phyloP scores from a whole-genome alignment of 1,140 invertebrate species.

The Panagrolaimus sp. region DNA sequence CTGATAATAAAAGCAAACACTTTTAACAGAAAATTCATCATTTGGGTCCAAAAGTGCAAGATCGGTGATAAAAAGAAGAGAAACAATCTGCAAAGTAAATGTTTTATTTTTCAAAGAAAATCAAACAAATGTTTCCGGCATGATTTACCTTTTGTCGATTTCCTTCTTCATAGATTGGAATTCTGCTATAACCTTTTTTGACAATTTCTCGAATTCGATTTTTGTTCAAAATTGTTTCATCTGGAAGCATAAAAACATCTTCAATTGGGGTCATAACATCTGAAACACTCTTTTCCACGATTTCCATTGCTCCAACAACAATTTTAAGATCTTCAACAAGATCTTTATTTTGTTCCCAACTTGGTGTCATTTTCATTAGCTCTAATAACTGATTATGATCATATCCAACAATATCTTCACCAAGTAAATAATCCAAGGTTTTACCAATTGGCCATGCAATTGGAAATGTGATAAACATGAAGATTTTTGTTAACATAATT shows the following conservation, averaged over 20 bases:
- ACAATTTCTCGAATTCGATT: constrained; percentile 87
- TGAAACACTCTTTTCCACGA: constrained; percentile 61
- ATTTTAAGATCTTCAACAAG: constrained; percentile 63
- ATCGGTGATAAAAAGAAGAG: constrained; percentile 93
- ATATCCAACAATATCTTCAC: constrained; percentile 83
- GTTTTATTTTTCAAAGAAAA: too few species aligned
- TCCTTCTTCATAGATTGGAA: constrained; percentile 73
- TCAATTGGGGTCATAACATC: constrained; percentile 64
- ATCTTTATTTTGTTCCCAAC: constrained; percentile 42
- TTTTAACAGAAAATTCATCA: constrained; percentile 79
- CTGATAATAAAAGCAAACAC: constrained; percentile 89
- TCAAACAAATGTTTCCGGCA: too few species aligned
- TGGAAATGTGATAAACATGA: constrained; percentile 88
- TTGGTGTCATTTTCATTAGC: constrained; percentile 72
- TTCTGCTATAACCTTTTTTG: constrained; percentile 82
- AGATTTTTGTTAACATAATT: constrained; percentile 79
- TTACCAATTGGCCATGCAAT: constrained; percentile 86
- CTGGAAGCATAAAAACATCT: constrained; percentile 64
- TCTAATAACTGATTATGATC: constrained; percentile 90
- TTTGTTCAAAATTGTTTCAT: constrained; percentile 56
- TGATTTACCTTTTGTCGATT: constrained; percentile 67
- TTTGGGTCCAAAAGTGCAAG: constrained; percentile 92
- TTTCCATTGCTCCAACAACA: constrained; percentile 63
- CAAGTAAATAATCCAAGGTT: constrained; percentile 79
- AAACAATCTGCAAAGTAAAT: constrained; percentile 67